These are phyloP conservation scores for Anthoscopus minutus DNA, from an alignment of 2,113 vertebrate species.

Conservation along the genomic window DNA sequence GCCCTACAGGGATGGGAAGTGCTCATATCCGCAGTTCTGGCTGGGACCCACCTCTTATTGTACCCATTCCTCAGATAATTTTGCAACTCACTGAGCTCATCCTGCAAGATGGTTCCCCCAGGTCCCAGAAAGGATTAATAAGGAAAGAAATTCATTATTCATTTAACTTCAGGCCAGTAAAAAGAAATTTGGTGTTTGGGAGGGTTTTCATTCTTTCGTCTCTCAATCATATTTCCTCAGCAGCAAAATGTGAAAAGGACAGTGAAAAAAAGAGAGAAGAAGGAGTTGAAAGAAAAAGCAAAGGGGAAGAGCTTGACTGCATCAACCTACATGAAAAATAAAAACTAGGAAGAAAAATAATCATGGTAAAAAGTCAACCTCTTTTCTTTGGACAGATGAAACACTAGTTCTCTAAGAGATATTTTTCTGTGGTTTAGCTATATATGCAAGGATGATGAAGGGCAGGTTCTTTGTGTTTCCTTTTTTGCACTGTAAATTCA, in stretches of 20 bases:
- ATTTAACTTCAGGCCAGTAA: neutral
- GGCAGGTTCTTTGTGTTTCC: neutral
- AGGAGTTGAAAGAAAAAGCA: neutral
- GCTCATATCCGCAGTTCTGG: constrained; percentile 20
- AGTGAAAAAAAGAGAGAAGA: neutral
- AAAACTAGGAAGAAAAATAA: neutral
- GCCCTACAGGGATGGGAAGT: constrained; percentile 19
- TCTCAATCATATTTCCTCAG: neutral
- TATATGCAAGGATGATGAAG: neutral
- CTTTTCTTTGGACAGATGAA: neutral
- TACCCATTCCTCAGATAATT: constrained; percentile 11
- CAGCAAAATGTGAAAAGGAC: neutral
- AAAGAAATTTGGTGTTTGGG: neutral
- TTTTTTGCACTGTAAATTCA: neutral
- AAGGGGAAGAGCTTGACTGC: neutral
- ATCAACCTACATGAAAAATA: neutral
- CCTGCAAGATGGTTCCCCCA: neutral
- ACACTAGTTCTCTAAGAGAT: neutral
- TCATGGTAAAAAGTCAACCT: neutral
- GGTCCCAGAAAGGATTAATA: neutral
- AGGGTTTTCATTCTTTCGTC: neutral
- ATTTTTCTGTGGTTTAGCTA: neutral
- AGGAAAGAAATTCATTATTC: neutral
- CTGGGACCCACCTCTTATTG: constrained; percentile 14
- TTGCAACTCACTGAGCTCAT: constrained; percentile 42